These are phyloP conservation scores for Phrixothrix hirtus DNA, from an alignment of 2,888 invertebrate species.

Conservation along the genomic window DNA sequence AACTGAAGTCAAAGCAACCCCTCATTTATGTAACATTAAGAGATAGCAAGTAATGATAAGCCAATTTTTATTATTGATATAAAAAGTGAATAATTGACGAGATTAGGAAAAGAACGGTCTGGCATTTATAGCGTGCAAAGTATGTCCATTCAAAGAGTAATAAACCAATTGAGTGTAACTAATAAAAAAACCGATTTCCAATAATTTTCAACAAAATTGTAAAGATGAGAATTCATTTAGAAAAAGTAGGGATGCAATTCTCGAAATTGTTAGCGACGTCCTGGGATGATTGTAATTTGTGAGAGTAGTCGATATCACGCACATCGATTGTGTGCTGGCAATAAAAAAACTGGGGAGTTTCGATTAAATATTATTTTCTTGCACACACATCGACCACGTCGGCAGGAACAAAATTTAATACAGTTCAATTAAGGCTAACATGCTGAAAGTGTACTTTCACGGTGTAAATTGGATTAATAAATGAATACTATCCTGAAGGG, in stretches of 20 bases:
- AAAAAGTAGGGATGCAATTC: constrained; percentile 16
- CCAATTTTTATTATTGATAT: too few relatives aligned
- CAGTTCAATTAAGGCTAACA: constrained; percentile 48
- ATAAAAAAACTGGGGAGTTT: constrained; percentile 22
- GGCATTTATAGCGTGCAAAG: too few relatives aligned
- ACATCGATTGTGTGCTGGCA: constrained; percentile 17
- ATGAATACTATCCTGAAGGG: constrained; percentile 45
- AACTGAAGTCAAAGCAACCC: too few relatives aligned
- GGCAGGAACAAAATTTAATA: constrained; percentile 48
- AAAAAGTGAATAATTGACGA: too few relatives aligned
- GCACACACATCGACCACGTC: constrained; percentile 29
- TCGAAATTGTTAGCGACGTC: constrained; percentile 13
- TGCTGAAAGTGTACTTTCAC: constrained; percentile 43
- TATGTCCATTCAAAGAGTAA: too few relatives aligned
- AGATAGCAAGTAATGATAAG: too few relatives aligned
- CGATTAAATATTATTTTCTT: constrained; percentile 23
- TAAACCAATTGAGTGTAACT: too few relatives aligned
- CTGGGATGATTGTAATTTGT: constrained; percentile 13
- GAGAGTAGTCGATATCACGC: constrained; percentile 12
- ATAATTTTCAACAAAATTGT: too few relatives aligned
- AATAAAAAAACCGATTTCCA: too few relatives aligned
- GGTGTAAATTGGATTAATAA: constrained; percentile 47
- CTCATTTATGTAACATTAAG: too few relatives aligned
- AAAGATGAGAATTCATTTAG: too few relatives aligned
- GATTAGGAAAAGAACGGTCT: too few relatives aligned